phyloP scores from a whole-genome alignment of 2,113 vertebrate species.

The Lophius piscatorius region DNA sequence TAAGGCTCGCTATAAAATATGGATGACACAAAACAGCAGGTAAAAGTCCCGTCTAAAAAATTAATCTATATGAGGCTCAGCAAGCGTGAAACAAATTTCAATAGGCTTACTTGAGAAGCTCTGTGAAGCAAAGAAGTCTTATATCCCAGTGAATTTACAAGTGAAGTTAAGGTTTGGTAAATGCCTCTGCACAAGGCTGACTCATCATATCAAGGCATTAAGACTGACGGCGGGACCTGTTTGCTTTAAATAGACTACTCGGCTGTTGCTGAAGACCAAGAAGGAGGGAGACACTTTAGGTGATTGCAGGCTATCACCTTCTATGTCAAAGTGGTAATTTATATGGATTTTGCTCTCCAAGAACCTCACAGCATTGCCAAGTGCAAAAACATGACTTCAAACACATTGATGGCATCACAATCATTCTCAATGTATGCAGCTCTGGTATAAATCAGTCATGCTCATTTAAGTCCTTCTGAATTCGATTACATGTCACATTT shows the following conservation, averaged over 20 bases:
- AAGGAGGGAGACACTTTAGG: constrained; percentile 25
- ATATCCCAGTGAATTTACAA: constrained; percentile 24
- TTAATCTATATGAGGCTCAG: constrained; percentile 8
- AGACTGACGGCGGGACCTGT: constrained; percentile 23
- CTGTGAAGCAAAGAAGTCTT: constrained; percentile 15
- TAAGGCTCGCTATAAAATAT: too few species aligned
- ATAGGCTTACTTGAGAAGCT: constrained; percentile 3
- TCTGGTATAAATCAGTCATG: constrained; percentile 29
- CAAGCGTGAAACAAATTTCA: constrained; percentile 14
- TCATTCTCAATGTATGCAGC: constrained; percentile 38
- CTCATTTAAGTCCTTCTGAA: constrained; percentile 6
- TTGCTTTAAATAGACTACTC: constrained; percentile 15
- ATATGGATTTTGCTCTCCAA: constrained; percentile 38
- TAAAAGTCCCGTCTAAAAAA: too few species aligned
- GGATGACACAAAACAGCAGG: too few species aligned
- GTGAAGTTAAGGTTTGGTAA: constrained; percentile 15
- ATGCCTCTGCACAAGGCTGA: constrained; percentile 48
- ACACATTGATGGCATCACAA: constrained; percentile 39
- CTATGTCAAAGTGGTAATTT: constrained; percentile 47
- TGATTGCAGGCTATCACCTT: constrained; percentile 41
- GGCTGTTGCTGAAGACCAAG: constrained; percentile 2
- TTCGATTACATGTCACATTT: constrained; percentile 38
- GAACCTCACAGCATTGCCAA: constrained; percentile 34
- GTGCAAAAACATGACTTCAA: constrained; percentile 50
- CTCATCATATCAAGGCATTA: constrained; percentile 46